Conservation (phyloP, 2,113 vertebrate species). For the Vireo altiloquus region DNA sequence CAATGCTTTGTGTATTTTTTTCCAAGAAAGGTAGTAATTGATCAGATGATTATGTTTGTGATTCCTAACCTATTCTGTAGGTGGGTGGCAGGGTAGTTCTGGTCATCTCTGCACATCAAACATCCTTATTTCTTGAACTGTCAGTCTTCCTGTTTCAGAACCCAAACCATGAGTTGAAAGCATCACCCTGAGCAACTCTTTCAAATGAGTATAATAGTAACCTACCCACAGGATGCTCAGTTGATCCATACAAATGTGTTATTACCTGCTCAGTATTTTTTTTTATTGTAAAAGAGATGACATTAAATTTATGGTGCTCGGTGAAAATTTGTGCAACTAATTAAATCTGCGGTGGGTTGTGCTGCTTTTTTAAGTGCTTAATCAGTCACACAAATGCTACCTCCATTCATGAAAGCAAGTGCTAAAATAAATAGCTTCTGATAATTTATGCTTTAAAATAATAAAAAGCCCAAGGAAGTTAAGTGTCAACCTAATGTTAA, state of each 20-base stretch:
- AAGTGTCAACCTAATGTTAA: conserved; percentile 51
- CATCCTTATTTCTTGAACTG: background rate
- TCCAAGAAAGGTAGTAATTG: background rate
- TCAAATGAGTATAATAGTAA: background rate
- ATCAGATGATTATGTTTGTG: background rate
- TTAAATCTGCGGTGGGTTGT: conserved; percentile 40
- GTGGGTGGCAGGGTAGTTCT: background rate
- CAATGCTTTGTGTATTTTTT: background rate
- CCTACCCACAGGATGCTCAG: conserved; percentile 17
- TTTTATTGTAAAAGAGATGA: conserved; percentile 24
- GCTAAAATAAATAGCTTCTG: conserved; percentile 47
- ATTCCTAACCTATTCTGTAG: background rate
- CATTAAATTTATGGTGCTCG: conserved; percentile 21
- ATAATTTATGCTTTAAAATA: conserved; percentile 64
- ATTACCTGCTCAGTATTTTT: conserved; percentile 28
- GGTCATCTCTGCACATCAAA: background rate
- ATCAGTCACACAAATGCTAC: conserved; percentile 53
- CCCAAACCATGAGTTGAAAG: background rate
- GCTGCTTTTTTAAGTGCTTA: conserved; percentile 49
- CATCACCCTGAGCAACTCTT: background rate
- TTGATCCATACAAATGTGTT: conserved; percentile 16
- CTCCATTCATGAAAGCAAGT: conserved; percentile 47
- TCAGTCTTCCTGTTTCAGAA: background rate
- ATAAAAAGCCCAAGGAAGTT: conserved; percentile 56
- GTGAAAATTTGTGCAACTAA: conserved; percentile 58